Evolutionary conservation across 2,797 vertebrate genomes (phyloP).

Genomic region (Serranus cabrilla): DNA sequence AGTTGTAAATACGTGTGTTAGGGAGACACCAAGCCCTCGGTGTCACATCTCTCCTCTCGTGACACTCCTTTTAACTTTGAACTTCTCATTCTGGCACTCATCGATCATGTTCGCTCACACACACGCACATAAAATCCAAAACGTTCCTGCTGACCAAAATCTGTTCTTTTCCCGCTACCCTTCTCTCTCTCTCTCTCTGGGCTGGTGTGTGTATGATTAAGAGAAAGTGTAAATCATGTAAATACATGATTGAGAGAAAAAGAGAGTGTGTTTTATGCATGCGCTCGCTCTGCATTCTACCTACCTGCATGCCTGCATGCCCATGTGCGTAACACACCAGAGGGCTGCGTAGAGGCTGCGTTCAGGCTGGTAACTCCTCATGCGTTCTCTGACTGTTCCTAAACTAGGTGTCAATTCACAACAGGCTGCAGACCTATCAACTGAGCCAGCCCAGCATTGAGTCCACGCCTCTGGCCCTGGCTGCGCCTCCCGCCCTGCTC

Average conservation of each 20-base stretch:
- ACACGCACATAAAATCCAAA: slow-evolving; percentile 5
- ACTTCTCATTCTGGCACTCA: slow-evolving; percentile 51
- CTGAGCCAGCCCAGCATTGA: slow-evolving; percentile 89
- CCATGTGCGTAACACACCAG: slow-evolving; percentile 75
- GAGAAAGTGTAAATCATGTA: slow-evolving; percentile 41
- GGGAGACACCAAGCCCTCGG: slow-evolving; percentile 83
- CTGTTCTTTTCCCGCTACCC: slow-evolving; percentile 50
- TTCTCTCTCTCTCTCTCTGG: slow-evolving; percentile 29
- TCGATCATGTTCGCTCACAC: slow-evolving; percentile 29
- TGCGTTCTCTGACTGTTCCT: slow-evolving; percentile 99
- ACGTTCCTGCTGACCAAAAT: slow-evolving; percentile 47
- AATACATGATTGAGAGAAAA: slow-evolving; percentile 46
- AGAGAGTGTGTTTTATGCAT: slow-evolving; percentile 62
- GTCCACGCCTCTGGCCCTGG: slow-evolving; percentile 90
- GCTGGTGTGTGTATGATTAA: slow-evolving; percentile 53
- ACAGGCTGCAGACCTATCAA: slow-evolving; percentile 99
- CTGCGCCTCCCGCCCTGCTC: slow-evolving; percentile 87
- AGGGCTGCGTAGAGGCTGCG: slow-evolving; percentile 87
- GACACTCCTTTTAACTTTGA: slow-evolving; percentile 55
- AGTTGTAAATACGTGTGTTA: slow-evolving; percentile 71
- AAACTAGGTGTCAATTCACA: slow-evolving; percentile 99
- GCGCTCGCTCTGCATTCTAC: slow-evolving; percentile 69
- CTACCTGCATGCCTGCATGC: slow-evolving; percentile 83
- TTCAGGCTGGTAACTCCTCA: slow-evolving; percentile 99
- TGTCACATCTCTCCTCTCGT: slow-evolving; percentile 75